Conservation (phyloP, 2,797 vertebrate genomes). For the Intellagama lesueurii region DNA sequence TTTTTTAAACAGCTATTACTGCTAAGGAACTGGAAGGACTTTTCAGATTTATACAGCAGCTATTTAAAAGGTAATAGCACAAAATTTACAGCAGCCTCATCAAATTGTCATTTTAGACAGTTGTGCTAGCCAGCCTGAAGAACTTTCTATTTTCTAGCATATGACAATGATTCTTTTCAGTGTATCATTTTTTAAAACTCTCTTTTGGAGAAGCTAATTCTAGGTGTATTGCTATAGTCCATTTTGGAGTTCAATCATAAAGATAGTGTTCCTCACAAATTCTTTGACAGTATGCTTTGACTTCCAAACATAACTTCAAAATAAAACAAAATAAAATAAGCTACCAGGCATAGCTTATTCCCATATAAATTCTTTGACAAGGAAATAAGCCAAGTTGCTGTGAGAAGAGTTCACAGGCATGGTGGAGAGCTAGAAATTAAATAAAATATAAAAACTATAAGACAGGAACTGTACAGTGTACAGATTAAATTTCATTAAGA, state of each 20-base stretch:
- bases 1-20: background rate
- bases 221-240: background rate
- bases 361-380: background rate
- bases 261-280: background rate
- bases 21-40: background rate
- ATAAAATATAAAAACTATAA: background rate
- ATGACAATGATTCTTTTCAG: background rate
- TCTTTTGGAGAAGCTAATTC: background rate
- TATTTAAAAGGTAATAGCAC: too few relatives aligned
- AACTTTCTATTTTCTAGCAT: background rate
- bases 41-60: background rate
- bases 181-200: background rate
- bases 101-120: background rate
- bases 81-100: background rate
- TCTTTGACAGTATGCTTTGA: background rate
- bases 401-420: background rate
- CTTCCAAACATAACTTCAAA: background rate
- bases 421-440: background rate
- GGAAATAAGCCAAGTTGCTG: background rate
- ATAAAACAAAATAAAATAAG: background rate
- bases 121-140: background rate
- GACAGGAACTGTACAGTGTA: background rate
- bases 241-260: background rate
- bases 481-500: slow-evolving; percentile 6
- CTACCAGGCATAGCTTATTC: background rate